These are phyloP conservation scores for Luperina testacea DNA, from an alignment of 2,888 invertebrate genomes.

Conservation along the genomic window DNA sequence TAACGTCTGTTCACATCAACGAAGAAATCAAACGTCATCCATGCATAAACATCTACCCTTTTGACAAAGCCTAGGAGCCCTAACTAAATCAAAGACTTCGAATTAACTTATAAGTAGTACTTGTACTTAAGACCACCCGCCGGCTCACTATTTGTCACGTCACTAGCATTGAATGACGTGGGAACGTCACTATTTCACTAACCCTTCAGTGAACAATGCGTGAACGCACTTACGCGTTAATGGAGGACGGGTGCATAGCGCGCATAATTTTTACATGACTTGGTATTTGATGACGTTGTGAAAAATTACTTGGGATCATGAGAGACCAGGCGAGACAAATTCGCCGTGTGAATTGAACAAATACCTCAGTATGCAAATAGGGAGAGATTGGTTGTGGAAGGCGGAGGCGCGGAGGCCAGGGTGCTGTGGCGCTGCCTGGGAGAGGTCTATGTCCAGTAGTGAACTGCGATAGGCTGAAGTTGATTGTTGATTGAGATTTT, in stretches of 20 bases:
- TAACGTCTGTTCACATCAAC: slow-evolving; percentile 20
- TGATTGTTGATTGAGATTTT: too few species aligned
- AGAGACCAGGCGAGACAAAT: not conserved
- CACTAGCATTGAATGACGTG: slow-evolving; percentile 71
- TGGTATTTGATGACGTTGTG: slow-evolving; percentile 5
- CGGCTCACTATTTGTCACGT: slow-evolving; percentile 79
- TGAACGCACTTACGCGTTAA: slow-evolving; percentile 49
- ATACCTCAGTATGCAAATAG: not conserved
- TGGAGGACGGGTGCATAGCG: slow-evolving; percentile 30
- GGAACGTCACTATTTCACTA: slow-evolving; percentile 65
- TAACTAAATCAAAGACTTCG: slow-evolving; percentile 39
- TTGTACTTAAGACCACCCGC: slow-evolving; percentile 78
- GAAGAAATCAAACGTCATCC: slow-evolving; percentile 34
- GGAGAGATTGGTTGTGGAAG: too few species aligned
- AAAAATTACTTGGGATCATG: not conserved
- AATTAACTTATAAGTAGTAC: slow-evolving; percentile 60
- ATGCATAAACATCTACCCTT: slow-evolving; percentile 27
- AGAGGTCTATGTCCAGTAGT: too few species aligned
- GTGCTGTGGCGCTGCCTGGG: too few species aligned
- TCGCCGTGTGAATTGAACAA: not conserved
- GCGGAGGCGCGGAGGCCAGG: too few species aligned
- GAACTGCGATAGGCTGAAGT: too few species aligned
- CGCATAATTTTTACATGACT: slow-evolving; percentile 49
- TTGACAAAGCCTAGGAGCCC: slow-evolving; percentile 42
- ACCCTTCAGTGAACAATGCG: slow-evolving; percentile 56